phyloP scores from a whole-genome alignment of 2,888 invertebrate genomes.

The Xanthorhoe designata region DNA sequence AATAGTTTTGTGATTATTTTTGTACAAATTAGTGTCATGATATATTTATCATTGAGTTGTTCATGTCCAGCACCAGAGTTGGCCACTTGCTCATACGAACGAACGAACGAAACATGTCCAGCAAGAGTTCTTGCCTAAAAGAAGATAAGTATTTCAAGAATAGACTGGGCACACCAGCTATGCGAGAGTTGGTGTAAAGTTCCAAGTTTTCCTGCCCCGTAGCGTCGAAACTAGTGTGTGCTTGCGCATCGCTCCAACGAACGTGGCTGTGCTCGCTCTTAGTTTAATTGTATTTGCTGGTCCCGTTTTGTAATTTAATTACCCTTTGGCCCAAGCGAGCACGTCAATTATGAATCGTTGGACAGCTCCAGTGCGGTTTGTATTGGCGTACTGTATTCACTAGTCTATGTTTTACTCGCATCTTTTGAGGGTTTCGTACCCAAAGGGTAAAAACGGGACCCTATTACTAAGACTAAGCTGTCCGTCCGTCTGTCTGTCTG shows the following conservation, averaged over 20 bases:
- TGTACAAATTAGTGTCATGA: no score
- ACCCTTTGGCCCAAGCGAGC: conserved; percentile 81
- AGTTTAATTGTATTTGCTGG: conserved; percentile 76
- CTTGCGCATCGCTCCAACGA: conserved; percentile 26
- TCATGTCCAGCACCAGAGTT: no score
- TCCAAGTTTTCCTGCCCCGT: background rate
- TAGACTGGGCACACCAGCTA: background rate
- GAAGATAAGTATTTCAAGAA: no score
- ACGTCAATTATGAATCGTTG: conserved; percentile 79
- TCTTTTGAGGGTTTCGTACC: no score
- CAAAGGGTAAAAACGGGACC: no score
- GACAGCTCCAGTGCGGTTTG: conserved; percentile 55
- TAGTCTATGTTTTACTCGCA: background rate
- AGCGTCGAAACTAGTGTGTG: conserved; percentile 14
- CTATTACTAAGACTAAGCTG: no score
- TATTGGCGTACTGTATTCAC: conserved; percentile 13
- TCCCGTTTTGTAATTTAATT: conserved; percentile 85
- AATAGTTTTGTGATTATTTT: no score
- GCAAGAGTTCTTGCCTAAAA: no score
- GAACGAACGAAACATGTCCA: no score
- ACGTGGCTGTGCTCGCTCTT: conserved; percentile 59
- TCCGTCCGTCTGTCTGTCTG: no score
- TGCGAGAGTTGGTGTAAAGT: background rate
- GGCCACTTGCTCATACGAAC: no score
- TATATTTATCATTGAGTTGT: no score